phyloP scores from a whole-genome alignment of 2,113 vertebrate species.

The Jaculus jaculus region DNA sequence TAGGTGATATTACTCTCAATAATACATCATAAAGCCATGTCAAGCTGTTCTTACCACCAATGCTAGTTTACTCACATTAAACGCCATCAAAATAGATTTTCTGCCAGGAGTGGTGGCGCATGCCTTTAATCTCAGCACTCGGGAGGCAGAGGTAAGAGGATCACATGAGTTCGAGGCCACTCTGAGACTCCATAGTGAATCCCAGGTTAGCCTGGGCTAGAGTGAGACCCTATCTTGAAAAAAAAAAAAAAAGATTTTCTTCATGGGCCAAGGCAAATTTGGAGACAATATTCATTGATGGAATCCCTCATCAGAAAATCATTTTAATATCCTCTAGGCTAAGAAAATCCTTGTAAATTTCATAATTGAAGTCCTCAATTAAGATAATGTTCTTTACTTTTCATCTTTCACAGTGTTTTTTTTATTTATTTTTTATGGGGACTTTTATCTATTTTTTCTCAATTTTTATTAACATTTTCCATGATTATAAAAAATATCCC shows the following conservation, averaged over 20 bases:
- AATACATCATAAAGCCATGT: neutral
- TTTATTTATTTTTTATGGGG: no score
- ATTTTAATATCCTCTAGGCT: conserved; percentile 1
- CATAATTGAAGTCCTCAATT: neutral
- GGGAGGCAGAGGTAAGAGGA: no score
- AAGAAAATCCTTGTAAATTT: neutral
- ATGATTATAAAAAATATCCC: no score
- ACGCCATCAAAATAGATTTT: neutral
- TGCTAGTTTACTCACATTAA: neutral
- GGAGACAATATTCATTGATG: neutral
- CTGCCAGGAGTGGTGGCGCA: neutral
- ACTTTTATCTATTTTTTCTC: no score
- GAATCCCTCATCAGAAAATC: neutral
- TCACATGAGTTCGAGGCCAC: no score
- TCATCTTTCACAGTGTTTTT: no score
- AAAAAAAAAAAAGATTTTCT: neutral
- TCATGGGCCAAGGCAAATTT: neutral
- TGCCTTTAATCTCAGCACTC: no score
- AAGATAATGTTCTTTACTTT: neutral
- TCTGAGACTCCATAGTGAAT: no score
- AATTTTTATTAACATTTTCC: no score
- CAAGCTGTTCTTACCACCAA: neutral
- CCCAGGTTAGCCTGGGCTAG: no score
- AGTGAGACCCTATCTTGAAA: no score
- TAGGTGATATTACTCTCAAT: neutral